Percentiles rank a stretch among this genome's conserved stretches.
phyloP scores from a whole-genome alignment of 2,888 invertebrate species.

The Chrysotoxum bicinctum region DNA sequence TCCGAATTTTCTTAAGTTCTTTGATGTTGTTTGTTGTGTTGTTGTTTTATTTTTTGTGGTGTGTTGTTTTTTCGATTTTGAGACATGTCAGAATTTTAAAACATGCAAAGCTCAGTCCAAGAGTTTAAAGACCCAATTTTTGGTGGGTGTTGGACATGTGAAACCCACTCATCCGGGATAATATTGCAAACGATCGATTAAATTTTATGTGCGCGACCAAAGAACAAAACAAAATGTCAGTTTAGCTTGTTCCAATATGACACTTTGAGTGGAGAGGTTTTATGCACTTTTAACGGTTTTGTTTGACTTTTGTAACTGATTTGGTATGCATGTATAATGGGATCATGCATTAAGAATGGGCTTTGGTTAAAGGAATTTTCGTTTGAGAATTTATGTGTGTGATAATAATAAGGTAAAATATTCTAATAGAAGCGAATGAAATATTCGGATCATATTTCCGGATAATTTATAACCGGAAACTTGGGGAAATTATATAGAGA shows the following conservation, averaged over 20 bases:
- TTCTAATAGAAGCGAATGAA: background rate
- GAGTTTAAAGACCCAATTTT: slow-evolving; percentile 21
- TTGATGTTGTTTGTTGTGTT: slow-evolving; percentile 27
- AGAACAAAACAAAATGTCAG: slow-evolving; percentile 30
- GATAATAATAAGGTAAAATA: background rate
- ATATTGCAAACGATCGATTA: slow-evolving; percentile 64
- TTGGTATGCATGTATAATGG: slow-evolving; percentile 59
- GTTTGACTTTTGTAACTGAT: slow-evolving; percentile 43
- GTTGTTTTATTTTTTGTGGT: background rate
- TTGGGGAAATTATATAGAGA: background rate
- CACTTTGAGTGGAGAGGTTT: slow-evolving; percentile 49
- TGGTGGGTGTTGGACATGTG: slow-evolving; percentile 61
- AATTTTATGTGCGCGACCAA: slow-evolving; percentile 43
- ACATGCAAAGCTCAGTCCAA: slow-evolving; percentile 19
- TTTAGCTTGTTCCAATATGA: slow-evolving; percentile 48
- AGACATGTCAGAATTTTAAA: slow-evolving; percentile 39
- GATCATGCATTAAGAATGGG: slow-evolving; percentile 19
- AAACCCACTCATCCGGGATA: slow-evolving; percentile 54
- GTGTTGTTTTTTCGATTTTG: slow-evolving; percentile 17
- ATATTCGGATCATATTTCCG: slow-evolving; percentile 40
- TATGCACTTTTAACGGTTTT: slow-evolving; percentile 60
- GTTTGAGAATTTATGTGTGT: slow-evolving; percentile 34
- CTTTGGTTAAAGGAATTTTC: slow-evolving; percentile 16
- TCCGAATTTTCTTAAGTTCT: slow-evolving; percentile 18
- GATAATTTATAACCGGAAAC: slow-evolving; percentile 43